Conservation (phyloP, 2,113 vertebrate species). For the Eira barbara region DNA sequence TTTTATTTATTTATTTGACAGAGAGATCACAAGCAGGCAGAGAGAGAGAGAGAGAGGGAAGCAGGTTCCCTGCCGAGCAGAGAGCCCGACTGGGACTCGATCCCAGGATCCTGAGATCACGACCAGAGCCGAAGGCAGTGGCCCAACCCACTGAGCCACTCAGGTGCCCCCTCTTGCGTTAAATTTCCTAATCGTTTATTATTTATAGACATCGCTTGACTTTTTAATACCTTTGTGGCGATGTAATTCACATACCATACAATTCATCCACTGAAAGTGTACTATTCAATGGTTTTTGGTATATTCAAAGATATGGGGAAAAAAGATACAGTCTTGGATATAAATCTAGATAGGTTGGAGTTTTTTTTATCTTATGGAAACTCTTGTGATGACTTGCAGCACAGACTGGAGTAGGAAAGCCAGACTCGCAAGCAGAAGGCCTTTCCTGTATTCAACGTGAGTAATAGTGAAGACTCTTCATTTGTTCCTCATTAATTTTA, state of each 20-base stretch:
- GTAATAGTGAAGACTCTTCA: not conserved
- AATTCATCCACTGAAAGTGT: not conserved
- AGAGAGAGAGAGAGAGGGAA: no score
- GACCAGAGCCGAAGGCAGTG: no score
- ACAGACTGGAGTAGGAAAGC: not conserved
- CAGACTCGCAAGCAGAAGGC: not conserved
- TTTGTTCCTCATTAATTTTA: not conserved
- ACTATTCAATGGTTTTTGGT: not conserved
- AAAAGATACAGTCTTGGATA: not conserved
- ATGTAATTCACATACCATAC: not conserved
- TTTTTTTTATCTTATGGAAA: not conserved
- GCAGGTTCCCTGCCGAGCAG: no score
- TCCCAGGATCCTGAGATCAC: no score
- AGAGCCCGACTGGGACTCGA: no score
- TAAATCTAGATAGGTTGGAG: not conserved
- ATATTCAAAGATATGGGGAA: not conserved
- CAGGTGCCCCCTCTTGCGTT: not conserved
- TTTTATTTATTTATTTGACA: no score
- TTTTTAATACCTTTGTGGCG: not conserved
- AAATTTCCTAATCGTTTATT: not conserved
- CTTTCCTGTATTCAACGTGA: not conserved
- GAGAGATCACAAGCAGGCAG: no score
- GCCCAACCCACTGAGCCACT: no score
- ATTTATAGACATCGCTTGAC: not conserved
- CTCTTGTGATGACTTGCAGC: not conserved